Base-by-base conservation (phyloP, 2,888 invertebrate genomes). In the Myathropa florea region DNA sequence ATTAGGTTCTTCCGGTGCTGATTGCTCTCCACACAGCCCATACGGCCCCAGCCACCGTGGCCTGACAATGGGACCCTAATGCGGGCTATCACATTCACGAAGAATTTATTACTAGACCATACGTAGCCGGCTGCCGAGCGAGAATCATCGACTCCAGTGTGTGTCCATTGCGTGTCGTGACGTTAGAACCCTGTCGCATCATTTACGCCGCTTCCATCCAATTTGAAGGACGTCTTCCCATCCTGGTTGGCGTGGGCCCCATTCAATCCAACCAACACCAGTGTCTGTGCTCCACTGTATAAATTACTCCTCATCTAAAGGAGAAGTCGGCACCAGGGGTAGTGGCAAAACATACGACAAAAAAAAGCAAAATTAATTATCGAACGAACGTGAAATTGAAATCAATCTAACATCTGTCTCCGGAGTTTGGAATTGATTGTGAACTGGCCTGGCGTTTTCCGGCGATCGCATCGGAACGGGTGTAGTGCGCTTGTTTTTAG, bases 401-500 rank as follows among this genome's bases (percentile, higher is more conserved):
- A 75, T 75, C 30, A 83, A 83, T 79, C 60, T 75, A 80, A 70
- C 64, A 73, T 79, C 67, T 71, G 57, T 65, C 10, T 65, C 70
- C 12, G 7, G 18, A 46, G 46, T 46, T 18, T 1, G 46, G 60
- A 65, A 59, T 80, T 75, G 70, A 80, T 80, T 75, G 39, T 9
- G 23, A 39, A n/a, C 6, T 60, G 33, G 46, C 59, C 68, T 68
- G 57, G 59, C 23, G 39, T 23, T 60, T 67, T 30, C 36, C 59
- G n/a, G n/a, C 30, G 10, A 59, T 9, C 28, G 26, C 24, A 24
- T 59, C 46, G 2, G 18, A 57, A 18, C 30, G 39, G 28, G 57
- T 28, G 10, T 39, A 60, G 33, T 18, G 68, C 30, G 3, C 14
- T 68, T 59, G 46, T 53, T 67, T 36, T 46, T 46, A 2, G 46